A percentile compares a stretch with the other conserved stretches of the same genome.
Evolutionary conservation across 2,797 vertebrate species (phyloP).

Genomic region (Sciaenops ocellatus): DNA sequence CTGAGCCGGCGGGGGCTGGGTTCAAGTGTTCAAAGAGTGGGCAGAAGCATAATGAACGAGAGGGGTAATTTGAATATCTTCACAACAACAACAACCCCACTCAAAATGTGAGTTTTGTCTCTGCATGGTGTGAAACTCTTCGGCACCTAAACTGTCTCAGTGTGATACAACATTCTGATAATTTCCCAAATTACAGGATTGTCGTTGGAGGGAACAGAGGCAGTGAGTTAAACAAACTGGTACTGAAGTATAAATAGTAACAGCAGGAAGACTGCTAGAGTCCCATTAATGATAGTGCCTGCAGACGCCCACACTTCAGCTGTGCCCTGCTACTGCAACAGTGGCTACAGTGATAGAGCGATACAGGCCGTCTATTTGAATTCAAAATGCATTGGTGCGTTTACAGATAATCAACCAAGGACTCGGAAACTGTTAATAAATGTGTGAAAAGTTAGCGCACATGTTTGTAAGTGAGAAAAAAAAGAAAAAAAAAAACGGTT

Average conservation of each 20-base stretch:
- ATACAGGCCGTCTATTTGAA: slow-evolving; percentile 42
- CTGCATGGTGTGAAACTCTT: slow-evolving; percentile 17
- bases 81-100: slow-evolving; percentile 55
- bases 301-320: slow-evolving; percentile 64
- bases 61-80: slow-evolving; percentile 62
- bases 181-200: slow-evolving; percentile 5
- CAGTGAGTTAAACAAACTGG: slow-evolving; percentile 55
- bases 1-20: slow-evolving; percentile 56
- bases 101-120: slow-evolving; percentile 17
- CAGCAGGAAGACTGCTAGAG: slow-evolving; percentile 60
- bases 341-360: slow-evolving; percentile 37
- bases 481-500: neutral
- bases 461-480: slow-evolving; percentile 26
- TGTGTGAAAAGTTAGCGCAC: neutral
- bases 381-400: slow-evolving; percentile 31
- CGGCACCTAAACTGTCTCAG: neutral
- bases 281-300: slow-evolving; percentile 59
- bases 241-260: slow-evolving; percentile 66
- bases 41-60: slow-evolving; percentile 58
- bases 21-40: slow-evolving; percentile 69
- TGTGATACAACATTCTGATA: slow-evolving; percentile 25
- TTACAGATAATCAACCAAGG: slow-evolving; percentile 12
- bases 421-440: slow-evolving; percentile 27
- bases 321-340: slow-evolving; percentile 47
- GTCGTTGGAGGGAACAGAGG: slow-evolving; percentile 29